phyloP scores from a whole-genome alignment of 1,140 invertebrate genomes.

The Calephelis nemesis region DNA sequence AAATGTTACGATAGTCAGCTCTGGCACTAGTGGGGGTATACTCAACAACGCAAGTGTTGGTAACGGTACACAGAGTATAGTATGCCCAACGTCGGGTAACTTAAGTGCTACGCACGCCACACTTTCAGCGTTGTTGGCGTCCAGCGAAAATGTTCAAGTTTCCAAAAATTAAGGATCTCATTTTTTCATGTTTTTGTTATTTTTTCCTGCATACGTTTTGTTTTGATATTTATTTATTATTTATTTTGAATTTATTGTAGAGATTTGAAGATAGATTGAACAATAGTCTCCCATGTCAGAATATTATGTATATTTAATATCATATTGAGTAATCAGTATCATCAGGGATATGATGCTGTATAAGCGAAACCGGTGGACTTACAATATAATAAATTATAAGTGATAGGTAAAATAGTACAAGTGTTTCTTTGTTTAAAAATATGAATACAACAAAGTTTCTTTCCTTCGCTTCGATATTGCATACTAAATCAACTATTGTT shows the following conservation, averaged over 20 bases:
- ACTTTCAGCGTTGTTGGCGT: slow-evolving; percentile 66
- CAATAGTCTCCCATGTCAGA: neutral
- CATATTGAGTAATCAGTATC: no score
- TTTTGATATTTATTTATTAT: slow-evolving; percentile 21
- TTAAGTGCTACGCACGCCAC: slow-evolving; percentile 76
- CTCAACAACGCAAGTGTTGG: slow-evolving; percentile 42
- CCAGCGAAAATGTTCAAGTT: slow-evolving; percentile 54
- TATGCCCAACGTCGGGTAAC: slow-evolving; percentile 62
- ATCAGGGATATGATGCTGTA: no score
- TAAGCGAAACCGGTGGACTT: no score
- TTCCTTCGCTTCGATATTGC: no score
- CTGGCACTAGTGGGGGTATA: slow-evolving; percentile 53
- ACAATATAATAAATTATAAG: no score
- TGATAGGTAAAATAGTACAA: no score
- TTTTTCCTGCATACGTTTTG: slow-evolving; percentile 10
- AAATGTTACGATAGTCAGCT: slow-evolving; percentile 71
- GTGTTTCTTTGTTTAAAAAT: no score
- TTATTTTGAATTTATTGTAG: slow-evolving; percentile 13
- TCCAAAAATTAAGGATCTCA: slow-evolving; percentile 59
- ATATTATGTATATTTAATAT: no score
- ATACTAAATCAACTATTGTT: no score
- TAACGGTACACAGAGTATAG: slow-evolving; percentile 41
- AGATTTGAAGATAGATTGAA: slow-evolving; percentile 12
- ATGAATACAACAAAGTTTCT: no score
- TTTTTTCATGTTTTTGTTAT: slow-evolving; percentile 16